Conservation (phyloP, 2,113 vertebrate genomes). For the Amphiprion ocellaris region DNA sequence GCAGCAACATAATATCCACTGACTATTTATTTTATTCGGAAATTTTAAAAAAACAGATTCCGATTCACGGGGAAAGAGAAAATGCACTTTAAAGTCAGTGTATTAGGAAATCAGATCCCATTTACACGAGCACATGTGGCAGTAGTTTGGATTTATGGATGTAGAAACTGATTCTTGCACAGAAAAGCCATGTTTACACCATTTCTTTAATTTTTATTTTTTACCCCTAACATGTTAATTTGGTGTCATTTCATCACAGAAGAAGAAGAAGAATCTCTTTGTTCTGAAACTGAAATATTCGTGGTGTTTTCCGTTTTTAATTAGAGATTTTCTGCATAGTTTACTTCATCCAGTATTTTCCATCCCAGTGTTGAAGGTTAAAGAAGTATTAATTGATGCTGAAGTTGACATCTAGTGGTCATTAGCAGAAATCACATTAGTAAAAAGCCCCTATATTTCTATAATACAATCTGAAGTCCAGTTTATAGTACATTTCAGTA, state of each 20-base stretch:
- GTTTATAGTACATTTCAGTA: not conserved
- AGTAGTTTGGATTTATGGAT: slow-evolving; percentile 3
- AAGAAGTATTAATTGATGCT: not conserved
- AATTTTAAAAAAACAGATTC: not conserved
- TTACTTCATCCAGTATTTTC: not conserved
- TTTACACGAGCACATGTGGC: slow-evolving; percentile 3
- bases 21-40: not conserved
- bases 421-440: not conserved
- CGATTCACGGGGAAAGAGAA: not conserved
- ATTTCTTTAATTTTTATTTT: not conserved
- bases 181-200: slow-evolving; percentile 46
- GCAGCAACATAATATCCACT: not conserved
- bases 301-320: not conserved
- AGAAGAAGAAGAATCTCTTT: not conserved
- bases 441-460: not conserved
- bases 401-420: slow-evolving; percentile 15
- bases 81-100: slow-evolving; percentile 60
- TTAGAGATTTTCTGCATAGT: not conserved
- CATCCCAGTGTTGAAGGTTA: slow-evolving; percentile 2
- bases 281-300: slow-evolving; percentile 2
- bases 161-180: not conserved
- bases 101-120: not conserved
- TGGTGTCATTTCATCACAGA: not conserved
- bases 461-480: not conserved
- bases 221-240: not conserved